Percentiles rank a stretch among this genome's conserved stretches.
Conservation (phyloP, 2,797 vertebrate genomes). For the Dicrostonyx torquatus region DNA sequence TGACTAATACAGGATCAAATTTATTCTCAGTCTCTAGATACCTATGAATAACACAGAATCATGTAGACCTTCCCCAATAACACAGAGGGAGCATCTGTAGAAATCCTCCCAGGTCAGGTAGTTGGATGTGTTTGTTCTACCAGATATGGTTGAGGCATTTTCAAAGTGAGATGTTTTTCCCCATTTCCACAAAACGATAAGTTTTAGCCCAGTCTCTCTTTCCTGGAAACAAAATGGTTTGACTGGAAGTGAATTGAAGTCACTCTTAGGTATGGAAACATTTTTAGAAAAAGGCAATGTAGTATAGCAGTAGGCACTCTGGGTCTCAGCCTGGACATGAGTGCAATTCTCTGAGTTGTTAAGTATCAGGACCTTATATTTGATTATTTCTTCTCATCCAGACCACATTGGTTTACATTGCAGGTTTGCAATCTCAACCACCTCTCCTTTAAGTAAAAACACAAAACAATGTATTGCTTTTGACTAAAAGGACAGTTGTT, state of each 20-base stretch:
- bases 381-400: constrained; percentile 46
- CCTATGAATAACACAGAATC: not conserved
- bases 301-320: not conserved
- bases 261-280: not conserved
- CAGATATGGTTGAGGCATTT: not conserved
- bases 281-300: not conserved
- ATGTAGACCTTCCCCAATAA: not conserved
- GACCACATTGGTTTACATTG: constrained; percentile 57
- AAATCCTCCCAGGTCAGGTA: not conserved
- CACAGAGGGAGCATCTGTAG: not conserved
- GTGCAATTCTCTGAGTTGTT: not conserved
- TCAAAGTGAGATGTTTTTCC: not conserved
- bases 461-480: constrained; percentile 35
- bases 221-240: not conserved
- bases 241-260: not conserved
- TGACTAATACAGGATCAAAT: not conserved
- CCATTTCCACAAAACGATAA: not conserved
- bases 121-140: too few species aligned
- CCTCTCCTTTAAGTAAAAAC: constrained; percentile 47
- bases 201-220: not conserved
- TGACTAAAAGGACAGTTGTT: constrained; percentile 52
- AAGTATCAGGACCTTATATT: constrained; percentile 6
- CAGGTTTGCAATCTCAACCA: constrained; percentile 20
- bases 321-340: not conserved
- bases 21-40: not conserved